These are phyloP conservation scores for Drosophila nigromelanica DNA, from an alignment of 1,140 invertebrate species.

Conservation along the genomic window DNA sequence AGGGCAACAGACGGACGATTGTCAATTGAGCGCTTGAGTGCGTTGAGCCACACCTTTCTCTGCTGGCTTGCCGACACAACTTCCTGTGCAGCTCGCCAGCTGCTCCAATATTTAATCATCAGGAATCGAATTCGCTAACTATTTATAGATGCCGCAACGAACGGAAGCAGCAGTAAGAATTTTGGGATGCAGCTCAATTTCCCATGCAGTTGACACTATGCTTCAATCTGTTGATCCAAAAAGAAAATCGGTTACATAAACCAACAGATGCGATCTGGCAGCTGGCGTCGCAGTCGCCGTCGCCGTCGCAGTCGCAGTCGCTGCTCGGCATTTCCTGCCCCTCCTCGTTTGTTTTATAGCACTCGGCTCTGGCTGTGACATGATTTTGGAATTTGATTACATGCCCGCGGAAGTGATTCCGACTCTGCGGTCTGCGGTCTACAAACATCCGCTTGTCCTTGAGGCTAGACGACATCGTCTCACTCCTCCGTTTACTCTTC, in stretches of 20 bases:
- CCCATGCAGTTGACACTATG: constrained; percentile 20
- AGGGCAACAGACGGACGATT: constrained; percentile 32
- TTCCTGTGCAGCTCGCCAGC: constrained; percentile 58
- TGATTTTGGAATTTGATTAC: constrained; percentile 63
- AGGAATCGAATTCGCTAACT: constrained; percentile 29
- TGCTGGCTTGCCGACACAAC: constrained; percentile 26
- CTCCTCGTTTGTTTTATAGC: constrained; percentile 45
- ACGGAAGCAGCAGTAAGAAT: constrained; percentile 2
- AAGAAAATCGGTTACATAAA: constrained; percentile 23
- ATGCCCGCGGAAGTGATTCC: constrained; percentile 53
- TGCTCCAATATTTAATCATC: constrained; percentile 67
- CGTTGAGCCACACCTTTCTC: constrained; percentile 41
- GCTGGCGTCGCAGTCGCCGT: constrained; percentile 4
- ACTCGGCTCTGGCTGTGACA: constrained; percentile 52
- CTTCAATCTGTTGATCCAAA: constrained; percentile 2
- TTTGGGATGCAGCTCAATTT: constrained; percentile 16
- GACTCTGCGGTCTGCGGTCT: constrained; percentile 33
- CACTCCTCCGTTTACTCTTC: constrained; percentile 17
- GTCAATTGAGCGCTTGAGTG: constrained; percentile 66
- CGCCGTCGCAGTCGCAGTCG: constrained; percentile 8
- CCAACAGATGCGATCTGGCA: not conserved
- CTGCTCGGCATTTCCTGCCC: constrained; percentile 53
- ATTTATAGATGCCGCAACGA: constrained; percentile 44
- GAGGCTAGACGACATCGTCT: constrained; percentile 45
- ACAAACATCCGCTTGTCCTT: constrained; percentile 78